These are phyloP conservation scores for Orchesella flavescens DNA, from an alignment of 2,888 invertebrate genomes.

Conservation along the genomic window DNA sequence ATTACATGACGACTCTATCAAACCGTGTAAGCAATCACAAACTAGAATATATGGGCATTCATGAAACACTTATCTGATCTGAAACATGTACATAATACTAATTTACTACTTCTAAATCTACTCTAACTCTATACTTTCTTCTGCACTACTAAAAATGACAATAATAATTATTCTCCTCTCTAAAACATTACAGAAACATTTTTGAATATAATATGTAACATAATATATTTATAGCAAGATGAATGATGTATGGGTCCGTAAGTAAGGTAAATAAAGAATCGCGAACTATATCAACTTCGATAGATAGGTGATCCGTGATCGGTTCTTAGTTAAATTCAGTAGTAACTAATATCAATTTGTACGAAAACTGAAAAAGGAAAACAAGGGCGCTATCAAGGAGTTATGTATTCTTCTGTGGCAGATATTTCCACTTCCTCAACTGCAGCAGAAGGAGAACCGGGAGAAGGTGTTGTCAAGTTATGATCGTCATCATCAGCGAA, in stretches of 20 bases:
- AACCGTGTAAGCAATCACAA: too few species aligned
- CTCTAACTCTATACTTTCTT: background rate
- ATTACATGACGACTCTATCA: background rate
- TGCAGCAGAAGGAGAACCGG: conserved; percentile 37
- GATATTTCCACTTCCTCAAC: conserved; percentile 49
- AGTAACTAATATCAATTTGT: conserved; percentile 51
- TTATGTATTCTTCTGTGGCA: conserved; percentile 42
- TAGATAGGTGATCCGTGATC: background rate
- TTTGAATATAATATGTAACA: background rate
- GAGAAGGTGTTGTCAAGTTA: conserved; percentile 36
- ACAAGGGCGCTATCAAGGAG: conserved; percentile 35
- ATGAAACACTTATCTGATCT: background rate
- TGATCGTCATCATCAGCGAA: conserved; percentile 47
- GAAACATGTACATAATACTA: too few species aligned
- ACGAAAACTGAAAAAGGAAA: conserved; percentile 48
- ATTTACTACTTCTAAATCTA: too few species aligned
- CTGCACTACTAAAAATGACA: background rate
- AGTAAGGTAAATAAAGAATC: background rate
- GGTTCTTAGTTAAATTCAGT: background rate
- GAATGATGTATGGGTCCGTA: background rate
- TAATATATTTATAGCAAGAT: background rate
- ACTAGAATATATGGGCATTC: too few species aligned
- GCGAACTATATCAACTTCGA: conserved; percentile 1
- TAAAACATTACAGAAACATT: too few species aligned
- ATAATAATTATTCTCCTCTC: too few species aligned